Evolutionary conservation across 2,888 invertebrate species (phyloP), one percentile per base, ranked within the genome.

Genomic region (Dyspetes luteomarginatus): DNA sequence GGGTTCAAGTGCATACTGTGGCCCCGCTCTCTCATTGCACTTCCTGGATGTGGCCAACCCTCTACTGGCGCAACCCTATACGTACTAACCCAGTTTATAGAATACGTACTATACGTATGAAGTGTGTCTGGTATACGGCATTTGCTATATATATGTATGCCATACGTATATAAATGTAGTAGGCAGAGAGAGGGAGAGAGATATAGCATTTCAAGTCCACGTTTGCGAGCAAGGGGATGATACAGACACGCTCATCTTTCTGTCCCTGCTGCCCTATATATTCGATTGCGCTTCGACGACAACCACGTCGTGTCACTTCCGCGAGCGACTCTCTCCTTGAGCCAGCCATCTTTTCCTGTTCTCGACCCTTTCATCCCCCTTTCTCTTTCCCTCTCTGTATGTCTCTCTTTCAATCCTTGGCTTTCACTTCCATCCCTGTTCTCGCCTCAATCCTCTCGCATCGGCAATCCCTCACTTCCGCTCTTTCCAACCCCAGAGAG

Each of bases 261-360:
- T 41, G 36, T 48, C 69, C 43, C 74, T 19, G 69, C 79, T 79
- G 69, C 55, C 75, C 79, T 67, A 75, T 71, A 75, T 71, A 75
- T 75, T 75, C 75, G 75, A 80, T 80, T 75, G 75, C 58, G 75
- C 69, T 69, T 67, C 64, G 58, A 60, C 69, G 75, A 80, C 71
- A 52, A 75, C 79, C 74, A 56, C 65, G 68, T 75, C 75, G 71
- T 52, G 75, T 80, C 80, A 80, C 75, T 75, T 80, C 80, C 80
- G 50, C 41, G 41, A 50, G 62, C 36, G 75, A 56, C 75, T 75
- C n/a, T n/a, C n/a, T n/a, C 60, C 75, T 80, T 60, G 67, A 80
- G 65, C 67, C 71, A 17, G 68, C 26, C 26, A 68, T 68, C 72
- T 30, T 45, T 41, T 22, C 22, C 22, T 48, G 5, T 12, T 30